Percentiles rank a stretch among this genome's conserved stretches.
Evolutionary conservation across 2,888 invertebrate genomes (phyloP).

Genomic region (Argyresthia goedartella): DNA sequence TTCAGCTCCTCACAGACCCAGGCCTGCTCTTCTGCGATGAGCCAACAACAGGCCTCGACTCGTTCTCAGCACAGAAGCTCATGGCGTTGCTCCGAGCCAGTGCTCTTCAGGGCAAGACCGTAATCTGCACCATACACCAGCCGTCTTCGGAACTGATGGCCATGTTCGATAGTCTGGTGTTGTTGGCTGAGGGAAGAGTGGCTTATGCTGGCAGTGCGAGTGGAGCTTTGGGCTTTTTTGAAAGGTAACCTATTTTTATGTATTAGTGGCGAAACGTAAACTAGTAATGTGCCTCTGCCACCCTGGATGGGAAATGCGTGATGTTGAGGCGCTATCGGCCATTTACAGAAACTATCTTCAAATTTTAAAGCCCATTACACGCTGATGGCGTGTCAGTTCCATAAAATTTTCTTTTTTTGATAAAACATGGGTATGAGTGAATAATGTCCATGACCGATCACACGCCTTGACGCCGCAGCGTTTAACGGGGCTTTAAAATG

Average conservation of each 20-base stretch:
- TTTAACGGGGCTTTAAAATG: no score
- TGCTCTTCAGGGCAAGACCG: constrained; percentile 84
- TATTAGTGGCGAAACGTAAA: no score
- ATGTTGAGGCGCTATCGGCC: no score
- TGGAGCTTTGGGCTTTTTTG: constrained; percentile 59
- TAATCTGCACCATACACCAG: constrained; percentile 95
- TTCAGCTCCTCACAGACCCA: constrained; percentile 88
- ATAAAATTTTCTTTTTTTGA: no score
- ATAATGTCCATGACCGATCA: no score
- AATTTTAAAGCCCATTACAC: no score
- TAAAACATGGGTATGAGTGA: no score
- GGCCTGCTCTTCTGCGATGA: constrained; percentile 95
- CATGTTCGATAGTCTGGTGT: constrained; percentile 81
- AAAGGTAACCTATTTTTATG: constrained; percentile 74
- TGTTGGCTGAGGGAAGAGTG: constrained; percentile 89
- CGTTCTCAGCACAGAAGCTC: constrained; percentile 91
- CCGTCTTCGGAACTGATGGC: constrained; percentile 90
- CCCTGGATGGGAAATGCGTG: no score
- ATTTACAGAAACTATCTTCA: no score
- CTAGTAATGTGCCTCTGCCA: no score
- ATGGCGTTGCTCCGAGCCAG: constrained; percentile 78
- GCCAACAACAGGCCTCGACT: constrained; percentile 94
- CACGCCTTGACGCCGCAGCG: no score
- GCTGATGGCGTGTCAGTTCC: no score
- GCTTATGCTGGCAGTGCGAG: constrained; percentile 84